Evolutionary conservation across 2,113 vertebrate genomes (phyloP), one percentile per base, ranked within the genome.

Genomic region (Hoplias malabaricus): DNA sequence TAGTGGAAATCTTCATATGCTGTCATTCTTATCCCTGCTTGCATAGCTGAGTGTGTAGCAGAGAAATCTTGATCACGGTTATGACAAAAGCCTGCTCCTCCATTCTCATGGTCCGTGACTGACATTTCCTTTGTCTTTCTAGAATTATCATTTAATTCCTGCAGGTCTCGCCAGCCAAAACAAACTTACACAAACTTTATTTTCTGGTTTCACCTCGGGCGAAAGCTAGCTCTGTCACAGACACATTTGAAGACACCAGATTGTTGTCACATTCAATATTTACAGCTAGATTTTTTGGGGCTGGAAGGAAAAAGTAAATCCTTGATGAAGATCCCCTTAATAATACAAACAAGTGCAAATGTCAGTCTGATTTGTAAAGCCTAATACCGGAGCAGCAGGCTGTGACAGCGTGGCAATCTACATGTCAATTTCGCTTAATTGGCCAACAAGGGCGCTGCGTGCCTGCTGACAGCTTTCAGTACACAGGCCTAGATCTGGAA

Each of bases 401-500:
- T 56, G 43, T 78, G 69, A 82, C 78, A 85, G 69, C 62, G 21
- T 74, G 80, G 80, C 79, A 85, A 80, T 83, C 75, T 81, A 68
- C 87, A 84, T 88, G 88, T 90, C 88, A 89, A 56, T 90, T 90
- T 87, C 46, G 14, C 86, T 87, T 87, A 92, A 92, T 91, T 92
- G 90, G 88, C 86, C 81, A 84, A 85, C 73, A 59, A 68, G 62
- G 68, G 72, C 71, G 71, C 80, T 79, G 75, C 54, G 79, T 72
- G 84, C 79, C 71, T 57, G 80, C 78, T 91, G 91, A 89, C 85
- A 87, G 86, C 63, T 61, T 85, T 88, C 78, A 21, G 81, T 80
- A 78, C 82, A 84, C 66, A 71, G 77, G 80, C 68, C 61, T 87
- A 87, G 82, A 88, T 87, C 81, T 83, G 79, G 78, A 80, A 85